A percentile compares a stretch with the other conserved stretches of the same genome.
These are phyloP conservation scores for Phalacrocorax brasilianus DNA, from an alignment of 2,113 vertebrate genomes.

Conservation along the genomic window DNA sequence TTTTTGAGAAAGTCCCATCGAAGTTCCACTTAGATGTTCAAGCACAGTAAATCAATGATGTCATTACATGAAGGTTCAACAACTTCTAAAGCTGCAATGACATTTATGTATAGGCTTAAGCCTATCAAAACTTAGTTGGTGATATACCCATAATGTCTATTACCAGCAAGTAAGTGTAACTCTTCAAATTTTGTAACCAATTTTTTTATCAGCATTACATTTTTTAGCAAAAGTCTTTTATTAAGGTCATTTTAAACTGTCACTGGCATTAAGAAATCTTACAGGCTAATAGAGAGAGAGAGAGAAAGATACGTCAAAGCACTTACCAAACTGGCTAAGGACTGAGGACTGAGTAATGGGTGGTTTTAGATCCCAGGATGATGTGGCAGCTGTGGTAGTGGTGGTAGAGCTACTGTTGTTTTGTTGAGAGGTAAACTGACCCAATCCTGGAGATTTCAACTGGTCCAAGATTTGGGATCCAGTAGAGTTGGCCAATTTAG, in stretches of 20 bases:
- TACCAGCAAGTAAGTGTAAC: neutral
- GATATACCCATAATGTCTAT: neutral
- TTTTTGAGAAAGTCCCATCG: neutral
- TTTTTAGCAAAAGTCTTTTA: neutral
- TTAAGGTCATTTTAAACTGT: neutral
- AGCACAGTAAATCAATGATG: neutral
- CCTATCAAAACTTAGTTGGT: neutral
- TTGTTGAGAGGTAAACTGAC: constrained; percentile 77
- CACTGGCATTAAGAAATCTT: neutral
- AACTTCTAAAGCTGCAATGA: neutral
- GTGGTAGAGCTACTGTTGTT: constrained; percentile 63
- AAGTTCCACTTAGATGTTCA: neutral
- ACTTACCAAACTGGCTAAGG: constrained; percentile 88
- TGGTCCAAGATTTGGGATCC: constrained; percentile 86
- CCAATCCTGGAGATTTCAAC: constrained; percentile 79
- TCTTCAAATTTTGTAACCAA: neutral
- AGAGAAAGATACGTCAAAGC: neutral
- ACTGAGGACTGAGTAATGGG: constrained; percentile 74
- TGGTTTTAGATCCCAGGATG: constrained; percentile 81
- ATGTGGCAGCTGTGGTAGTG: constrained; percentile 39
- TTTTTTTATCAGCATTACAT: neutral
- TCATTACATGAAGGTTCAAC: neutral
- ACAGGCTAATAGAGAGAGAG: neutral
- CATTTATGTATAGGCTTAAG: neutral
- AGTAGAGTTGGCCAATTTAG: constrained; percentile 77